Evolutionary conservation across 2,113 vertebrate genomes (phyloP).

Genomic region (Phylloscopus whistleri): DNA sequence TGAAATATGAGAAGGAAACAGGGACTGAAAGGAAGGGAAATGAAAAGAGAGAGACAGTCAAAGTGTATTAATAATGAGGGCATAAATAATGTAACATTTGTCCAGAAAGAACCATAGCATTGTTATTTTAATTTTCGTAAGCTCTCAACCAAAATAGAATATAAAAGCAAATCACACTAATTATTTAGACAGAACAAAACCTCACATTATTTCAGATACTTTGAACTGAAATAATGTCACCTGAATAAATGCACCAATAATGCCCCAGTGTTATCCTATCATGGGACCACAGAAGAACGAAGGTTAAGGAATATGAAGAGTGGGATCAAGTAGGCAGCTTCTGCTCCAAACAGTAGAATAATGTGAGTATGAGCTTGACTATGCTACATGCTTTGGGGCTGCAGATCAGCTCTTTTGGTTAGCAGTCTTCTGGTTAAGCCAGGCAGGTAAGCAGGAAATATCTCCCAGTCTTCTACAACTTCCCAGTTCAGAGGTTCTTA

Average conservation of each 20-base stretch:
- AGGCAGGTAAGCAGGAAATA: not conserved
- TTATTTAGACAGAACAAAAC: not conserved
- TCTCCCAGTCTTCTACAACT: not conserved
- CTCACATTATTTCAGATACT: not conserved
- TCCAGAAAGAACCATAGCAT: not conserved
- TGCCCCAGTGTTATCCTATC: not conserved
- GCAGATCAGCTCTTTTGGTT: not conserved
- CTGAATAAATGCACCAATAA: not conserved
- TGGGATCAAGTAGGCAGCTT: not conserved
- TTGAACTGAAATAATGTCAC: not conserved
- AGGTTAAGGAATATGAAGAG: not conserved
- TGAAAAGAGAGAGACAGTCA: not conserved
- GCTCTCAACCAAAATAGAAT: not conserved
- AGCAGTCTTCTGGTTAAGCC: not conserved
- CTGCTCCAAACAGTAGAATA: not conserved
- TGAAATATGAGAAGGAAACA: not conserved
- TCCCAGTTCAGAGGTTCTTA: not conserved
- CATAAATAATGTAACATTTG: slow-evolving; percentile 25
- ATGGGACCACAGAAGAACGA: not conserved
- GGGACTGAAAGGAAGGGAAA: not conserved
- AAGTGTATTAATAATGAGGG: slow-evolving; percentile 1
- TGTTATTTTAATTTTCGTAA: slow-evolving; percentile 20
- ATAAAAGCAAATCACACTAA: not conserved
- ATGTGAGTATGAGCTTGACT: not conserved
- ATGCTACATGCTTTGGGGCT: not conserved